A percentile compares a stretch with the other conserved stretches of the same genome.
Conservation (phyloP, 1,140 invertebrate genomes). For the Brachionus rotundiformis region DNA sequence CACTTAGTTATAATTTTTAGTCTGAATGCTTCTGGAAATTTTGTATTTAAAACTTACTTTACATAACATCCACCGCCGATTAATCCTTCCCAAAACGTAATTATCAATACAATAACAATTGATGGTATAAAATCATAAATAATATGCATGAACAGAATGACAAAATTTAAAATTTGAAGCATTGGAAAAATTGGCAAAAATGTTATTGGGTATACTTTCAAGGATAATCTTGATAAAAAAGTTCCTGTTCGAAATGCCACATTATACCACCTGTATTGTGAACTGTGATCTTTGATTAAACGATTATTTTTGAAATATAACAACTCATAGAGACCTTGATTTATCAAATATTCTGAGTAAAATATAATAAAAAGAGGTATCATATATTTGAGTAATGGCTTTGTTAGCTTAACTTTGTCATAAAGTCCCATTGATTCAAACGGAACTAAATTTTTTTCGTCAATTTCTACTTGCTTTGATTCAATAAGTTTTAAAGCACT, state of each 20-base stretch:
- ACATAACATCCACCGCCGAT: slow-evolving; percentile 81
- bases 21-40: too few relatives aligned
- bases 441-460: slow-evolving; percentile 55
- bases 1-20: slow-evolving; percentile 23
- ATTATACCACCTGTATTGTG: slow-evolving; percentile 68
- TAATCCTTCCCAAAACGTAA: slow-evolving; percentile 81
- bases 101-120: slow-evolving; percentile 73
- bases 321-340: slow-evolving; percentile 81
- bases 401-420: slow-evolving; percentile 40
- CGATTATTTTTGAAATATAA: slow-evolving; percentile 70
- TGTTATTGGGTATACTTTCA: slow-evolving; percentile 73
- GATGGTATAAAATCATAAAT: slow-evolving; percentile 73
- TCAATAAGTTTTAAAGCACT: background rate
- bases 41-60: slow-evolving; percentile 72
- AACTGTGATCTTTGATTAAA: slow-evolving; percentile 68
- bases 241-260: slow-evolving; percentile 79
- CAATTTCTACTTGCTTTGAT: background rate
- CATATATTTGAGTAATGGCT: slow-evolving; percentile 73
- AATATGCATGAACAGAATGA: slow-evolving; percentile 67
- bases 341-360: slow-evolving; percentile 85
- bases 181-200: slow-evolving; percentile 76
- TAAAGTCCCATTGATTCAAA: slow-evolving; percentile 17
- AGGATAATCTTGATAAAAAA: slow-evolving; percentile 80
- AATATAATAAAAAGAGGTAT: slow-evolving; percentile 78
- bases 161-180: slow-evolving; percentile 69